Base-by-base conservation (phyloP, 2,888 invertebrate species). In the Caenorhabditis sinica region DNA sequence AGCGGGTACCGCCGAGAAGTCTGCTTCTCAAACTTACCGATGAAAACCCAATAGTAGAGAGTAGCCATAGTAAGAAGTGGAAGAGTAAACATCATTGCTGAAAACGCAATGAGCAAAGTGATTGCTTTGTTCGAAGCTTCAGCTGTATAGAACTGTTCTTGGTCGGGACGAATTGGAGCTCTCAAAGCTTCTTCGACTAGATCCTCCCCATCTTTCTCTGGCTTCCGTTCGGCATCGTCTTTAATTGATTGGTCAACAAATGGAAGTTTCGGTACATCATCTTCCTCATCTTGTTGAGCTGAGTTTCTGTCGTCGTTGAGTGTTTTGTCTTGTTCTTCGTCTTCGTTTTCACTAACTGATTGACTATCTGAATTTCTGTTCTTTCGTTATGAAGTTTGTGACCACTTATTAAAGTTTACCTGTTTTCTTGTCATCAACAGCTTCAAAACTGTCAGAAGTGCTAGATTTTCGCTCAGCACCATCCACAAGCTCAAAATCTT, bases 21-120 rank as follows among this genome's bases (percentile, higher is more conserved):
- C 5, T 0, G 6, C 20, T 49, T 20, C 8, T 40, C 17, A 49
- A 11, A 45, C 85, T 33, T n/a, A 91, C 91, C 90, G 1, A 88
- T 76, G 72, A 91, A 90, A 23, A 91, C 79, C 71, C 86, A 90
- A 40, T 88, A 84, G 66, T 91, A 91, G 15, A 89, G 76, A 45
- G 80, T 58, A 71, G 88, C 91, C 91, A 91, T 91, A 20, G 85
- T 69, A 13, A 86, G 80, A 36, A 90, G 77, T 9, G 91, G 91
- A 17, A 90, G 51, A 15, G 87, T 87, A 82, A 91, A 90, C 89
- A 91, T 90, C 61, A 90, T 80, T 11, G 89, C 74, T 13, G 90
- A 91, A 80, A 87, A 89, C 13, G 88, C 43, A 30, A 91, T 85
- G 25, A 91, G 87, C 33, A 87, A 80, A 20, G 82, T 71, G 15